phyloP scores from a whole-genome alignment of 2,888 invertebrate genomes.

The Kryphioiulus occultus region DNA sequence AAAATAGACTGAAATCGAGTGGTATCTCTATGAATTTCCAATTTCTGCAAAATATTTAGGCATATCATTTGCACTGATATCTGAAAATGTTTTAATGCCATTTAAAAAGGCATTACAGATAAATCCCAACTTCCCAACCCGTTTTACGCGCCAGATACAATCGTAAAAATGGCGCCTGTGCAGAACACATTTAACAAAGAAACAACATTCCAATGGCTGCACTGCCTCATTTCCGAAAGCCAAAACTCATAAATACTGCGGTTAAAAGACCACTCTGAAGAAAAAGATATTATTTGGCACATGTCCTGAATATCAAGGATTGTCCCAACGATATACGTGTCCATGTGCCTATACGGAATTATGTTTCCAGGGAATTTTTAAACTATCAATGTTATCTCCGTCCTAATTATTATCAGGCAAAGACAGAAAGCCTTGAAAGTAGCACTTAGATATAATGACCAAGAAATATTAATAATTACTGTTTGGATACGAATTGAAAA shows the following conservation, averaged over 20 bases:
- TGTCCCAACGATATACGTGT: neutral
- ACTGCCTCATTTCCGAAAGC: neutral
- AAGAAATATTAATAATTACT: neutral
- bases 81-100: neutral
- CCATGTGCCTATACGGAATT: neutral
- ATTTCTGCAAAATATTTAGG: neutral
- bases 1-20: too few relatives aligned
- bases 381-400: conserved; percentile 9
- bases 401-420: neutral
- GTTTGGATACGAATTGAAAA: conserved; percentile 9
- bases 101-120: neutral
- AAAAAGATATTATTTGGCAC: conserved; percentile 12
- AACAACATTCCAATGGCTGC: neutral
- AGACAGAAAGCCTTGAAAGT: neutral
- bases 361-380: neutral
- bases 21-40: too few relatives aligned
- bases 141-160: neutral
- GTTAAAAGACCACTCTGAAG: conserved; percentile 8
- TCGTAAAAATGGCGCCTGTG: neutral
- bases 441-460: neutral
- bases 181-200: neutral
- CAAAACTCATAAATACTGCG: neutral
- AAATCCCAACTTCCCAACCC: neutral
- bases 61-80: neutral
- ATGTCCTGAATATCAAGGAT: conserved; percentile 7